Percentiles rank a stretch among this genome's conserved stretches.
Evolutionary conservation across 2,113 vertebrate species (phyloP).

Genomic region (Crotalus horridus): DNA sequence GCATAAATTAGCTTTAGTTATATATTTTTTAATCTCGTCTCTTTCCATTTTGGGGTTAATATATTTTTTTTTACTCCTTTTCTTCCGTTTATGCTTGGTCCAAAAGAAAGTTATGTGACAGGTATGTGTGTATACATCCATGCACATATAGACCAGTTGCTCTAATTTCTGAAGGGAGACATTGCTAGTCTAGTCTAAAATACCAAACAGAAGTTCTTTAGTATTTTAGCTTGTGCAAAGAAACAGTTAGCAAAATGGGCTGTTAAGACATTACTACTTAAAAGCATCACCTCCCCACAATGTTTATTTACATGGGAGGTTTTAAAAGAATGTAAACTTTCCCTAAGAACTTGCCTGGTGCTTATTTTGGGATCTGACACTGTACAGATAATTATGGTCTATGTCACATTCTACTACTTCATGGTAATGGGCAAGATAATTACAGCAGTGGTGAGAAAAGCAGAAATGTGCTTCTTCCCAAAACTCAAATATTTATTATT

Average conservation of each 20-base stretch:
- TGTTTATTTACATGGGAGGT: slow-evolving; percentile 1
- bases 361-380: neutral
- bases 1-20: too few relatives aligned
- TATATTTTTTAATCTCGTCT: neutral
- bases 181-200: neutral
- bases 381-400: neutral
- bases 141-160: neutral
- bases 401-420: neutral
- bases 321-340: slow-evolving; percentile 1
- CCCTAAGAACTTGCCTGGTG: neutral
- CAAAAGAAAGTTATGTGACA: neutral
- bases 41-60: neutral
- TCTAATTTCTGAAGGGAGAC: neutral
- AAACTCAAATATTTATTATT: neutral
- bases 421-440: neutral
- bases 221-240: neutral
- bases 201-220: neutral
- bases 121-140: neutral
- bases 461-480: neutral
- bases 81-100: neutral
- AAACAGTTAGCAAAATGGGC: neutral
- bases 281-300: neutral
- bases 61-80: neutral
- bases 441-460: neutral
- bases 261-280: neutral